A percentile compares a stretch with the other conserved stretches of the same genome.
Evolutionary conservation across 2,888 invertebrate genomes (phyloP).

Genomic region (Pycnomerus fuliginosus): DNA sequence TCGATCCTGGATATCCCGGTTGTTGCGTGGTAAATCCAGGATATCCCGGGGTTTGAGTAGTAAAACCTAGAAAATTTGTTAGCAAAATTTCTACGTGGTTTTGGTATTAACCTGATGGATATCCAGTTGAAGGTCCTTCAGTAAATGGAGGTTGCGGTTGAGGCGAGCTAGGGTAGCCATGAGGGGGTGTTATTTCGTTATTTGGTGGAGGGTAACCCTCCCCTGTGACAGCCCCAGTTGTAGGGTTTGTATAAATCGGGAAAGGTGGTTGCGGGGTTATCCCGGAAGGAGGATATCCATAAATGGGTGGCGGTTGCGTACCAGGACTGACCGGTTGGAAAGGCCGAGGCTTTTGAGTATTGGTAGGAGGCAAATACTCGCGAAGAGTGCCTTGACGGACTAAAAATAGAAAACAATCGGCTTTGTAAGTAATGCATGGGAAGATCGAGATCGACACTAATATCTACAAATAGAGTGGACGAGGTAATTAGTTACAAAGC

Average conservation of each 20-base stretch:
- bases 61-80: no score
- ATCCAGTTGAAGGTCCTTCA: slow-evolving; percentile 20
- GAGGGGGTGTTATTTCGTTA: slow-evolving; percentile 27
- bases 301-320: background rate
- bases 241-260: slow-evolving; percentile 40
- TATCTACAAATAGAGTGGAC: slow-evolving; percentile 1
- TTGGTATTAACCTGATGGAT: slow-evolving; percentile 14
- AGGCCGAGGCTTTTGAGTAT: slow-evolving; percentile 68
- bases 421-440: no score
- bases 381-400: slow-evolving; percentile 62
- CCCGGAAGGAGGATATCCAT: slow-evolving; percentile 43
- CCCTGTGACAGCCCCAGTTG: slow-evolving; percentile 39
- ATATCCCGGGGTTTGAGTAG: no score
- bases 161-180: slow-evolving; percentile 24
- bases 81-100: background rate
- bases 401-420: slow-evolving; percentile 48
- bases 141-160: slow-evolving; percentile 19
- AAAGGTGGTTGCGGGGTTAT: slow-evolving; percentile 48
- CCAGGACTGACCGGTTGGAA: slow-evolving; percentile 58
- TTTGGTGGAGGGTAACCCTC: slow-evolving; percentile 32
- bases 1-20: no score
- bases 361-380: slow-evolving; percentile 62
- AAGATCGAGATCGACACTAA: no score
- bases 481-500: slow-evolving; percentile 6
- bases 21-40: no score